phyloP scores from a whole-genome alignment of 2,113 vertebrate species.

The Aythya baeri region DNA sequence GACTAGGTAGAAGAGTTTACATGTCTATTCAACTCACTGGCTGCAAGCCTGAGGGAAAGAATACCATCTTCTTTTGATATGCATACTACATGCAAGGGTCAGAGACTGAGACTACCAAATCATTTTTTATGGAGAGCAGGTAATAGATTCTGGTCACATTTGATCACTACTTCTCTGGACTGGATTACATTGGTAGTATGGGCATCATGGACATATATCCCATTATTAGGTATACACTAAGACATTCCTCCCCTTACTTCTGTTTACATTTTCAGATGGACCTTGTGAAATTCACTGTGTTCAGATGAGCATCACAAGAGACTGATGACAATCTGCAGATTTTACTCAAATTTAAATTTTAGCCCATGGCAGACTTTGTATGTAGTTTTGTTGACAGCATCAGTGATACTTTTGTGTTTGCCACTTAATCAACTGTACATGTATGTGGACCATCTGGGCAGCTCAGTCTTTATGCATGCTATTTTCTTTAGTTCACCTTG shows the following conservation, averaged over 20 bases:
- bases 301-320: conserved; percentile 14
- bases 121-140: not conserved
- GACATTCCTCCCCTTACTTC: not conserved
- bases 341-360: conserved; percentile 32
- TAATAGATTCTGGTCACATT: not conserved
- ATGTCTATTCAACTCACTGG: not conserved
- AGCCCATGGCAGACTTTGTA: conserved; percentile 4
- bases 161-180: not conserved
- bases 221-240: not conserved
- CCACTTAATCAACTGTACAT: conserved; percentile 65
- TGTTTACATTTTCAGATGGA: conserved; percentile 39
- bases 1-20: not conserved
- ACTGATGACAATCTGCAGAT: not conserved
- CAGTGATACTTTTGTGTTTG: conserved; percentile 14
- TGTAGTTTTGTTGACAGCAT: conserved; percentile 20
- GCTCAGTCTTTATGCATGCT: not conserved
- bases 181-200: not conserved
- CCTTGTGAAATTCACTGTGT: conserved; percentile 29
- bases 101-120: not conserved
- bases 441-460: conserved; percentile 55
- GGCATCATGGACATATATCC: not conserved
- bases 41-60: not conserved
- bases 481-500: conserved; percentile 62
- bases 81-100: not conserved
- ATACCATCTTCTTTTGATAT: not conserved